phyloP scores from a whole-genome alignment of 2,888 invertebrate species.

The Chrysopilus asiliformis region DNA sequence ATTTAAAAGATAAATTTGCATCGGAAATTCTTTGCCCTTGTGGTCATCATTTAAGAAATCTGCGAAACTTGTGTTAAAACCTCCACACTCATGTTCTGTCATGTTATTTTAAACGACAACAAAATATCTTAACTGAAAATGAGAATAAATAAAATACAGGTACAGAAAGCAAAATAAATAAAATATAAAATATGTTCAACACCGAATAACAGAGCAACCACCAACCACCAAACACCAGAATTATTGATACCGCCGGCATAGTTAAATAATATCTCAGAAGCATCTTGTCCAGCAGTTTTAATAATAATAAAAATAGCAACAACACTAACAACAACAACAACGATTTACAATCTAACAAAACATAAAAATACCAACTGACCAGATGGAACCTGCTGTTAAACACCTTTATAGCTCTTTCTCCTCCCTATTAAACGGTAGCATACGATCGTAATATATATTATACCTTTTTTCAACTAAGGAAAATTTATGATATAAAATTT shows the following conservation, averaged over 20 bases:
- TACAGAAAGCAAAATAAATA: neutral
- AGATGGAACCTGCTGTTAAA: slow-evolving; percentile 7
- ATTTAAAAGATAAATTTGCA: neutral
- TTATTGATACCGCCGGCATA: neutral
- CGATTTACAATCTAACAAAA: slow-evolving; percentile 3
- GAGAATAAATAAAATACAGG: too few relatives aligned
- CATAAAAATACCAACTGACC: slow-evolving; percentile 4
- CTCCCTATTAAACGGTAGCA: slow-evolving; percentile 9
- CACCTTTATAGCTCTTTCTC: slow-evolving; percentile 4
- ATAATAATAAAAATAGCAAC: neutral
- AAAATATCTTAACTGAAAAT: too few relatives aligned
- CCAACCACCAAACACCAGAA: neutral
- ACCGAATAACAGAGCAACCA: neutral
- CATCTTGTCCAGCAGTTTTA: neutral
- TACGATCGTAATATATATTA: slow-evolving; percentile 8
- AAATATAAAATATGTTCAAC: neutral
- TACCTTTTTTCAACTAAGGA: slow-evolving; percentile 6
- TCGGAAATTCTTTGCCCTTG: neutral
- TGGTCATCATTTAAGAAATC: neutral
- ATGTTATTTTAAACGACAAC: too few relatives aligned
- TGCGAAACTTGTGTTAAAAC: neutral
- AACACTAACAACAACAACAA: neutral
- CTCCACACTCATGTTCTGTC: neutral
- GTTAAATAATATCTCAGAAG: neutral
- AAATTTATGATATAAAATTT: slow-evolving; percentile 14